Base-by-base conservation (phyloP, 53 echinoderm and acorn worm species). In the Holothuria scabra region DNA sequence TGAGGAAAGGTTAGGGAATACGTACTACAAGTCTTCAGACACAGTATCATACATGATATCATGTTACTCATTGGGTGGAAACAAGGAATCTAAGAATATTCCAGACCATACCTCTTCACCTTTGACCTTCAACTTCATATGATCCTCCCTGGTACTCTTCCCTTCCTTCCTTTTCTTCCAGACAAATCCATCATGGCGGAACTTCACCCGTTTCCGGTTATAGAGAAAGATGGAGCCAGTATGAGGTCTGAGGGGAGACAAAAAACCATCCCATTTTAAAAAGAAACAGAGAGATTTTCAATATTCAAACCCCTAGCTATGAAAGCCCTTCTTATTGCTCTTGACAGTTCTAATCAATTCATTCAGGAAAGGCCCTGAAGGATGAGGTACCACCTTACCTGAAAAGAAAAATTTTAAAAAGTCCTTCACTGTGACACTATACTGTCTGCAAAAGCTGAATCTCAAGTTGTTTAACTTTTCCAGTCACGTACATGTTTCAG, bases 101-200 rank as follows among this genome's bases (percentile, higher is more conserved):
- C n/a, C n/a, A n/a, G 46, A 63, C 90, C 85, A n/a, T 79, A 99
- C 99, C 94, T 99, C 94, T 74, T 92, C 99, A 52, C 99, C 99
- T 58, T 91, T 87, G 84, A 99, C 92, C 74, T 99, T 99, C 58
- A 99, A 88, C 49, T 99, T 99, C 99, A 99, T 99, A 81, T 99
- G 94, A 83, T 99, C 99, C 80, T 93, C 92, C 65, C 99, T 70
- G 70, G 94, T 99, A 32, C 90, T 93, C 63, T 91, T 91, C 21
- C 94, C 91, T 35, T 99, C 94, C 59, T 91, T 92, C 25, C 99
- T 84, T 66, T 94, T 99, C 90, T 97, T 97, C 99, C 99, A 99
- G 49, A 87, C 85, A 74, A 90, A 94, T 0, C 94, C 99, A 81
- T 99, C 99, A 23, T 91, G 85, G 49, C 94, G 90, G 70, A 92